A percentile compares a stretch with the other conserved stretches of the same genome.
phyloP scores from a whole-genome alignment of 2,113 vertebrate species.

The Thamnophis sirtalis region DNA sequence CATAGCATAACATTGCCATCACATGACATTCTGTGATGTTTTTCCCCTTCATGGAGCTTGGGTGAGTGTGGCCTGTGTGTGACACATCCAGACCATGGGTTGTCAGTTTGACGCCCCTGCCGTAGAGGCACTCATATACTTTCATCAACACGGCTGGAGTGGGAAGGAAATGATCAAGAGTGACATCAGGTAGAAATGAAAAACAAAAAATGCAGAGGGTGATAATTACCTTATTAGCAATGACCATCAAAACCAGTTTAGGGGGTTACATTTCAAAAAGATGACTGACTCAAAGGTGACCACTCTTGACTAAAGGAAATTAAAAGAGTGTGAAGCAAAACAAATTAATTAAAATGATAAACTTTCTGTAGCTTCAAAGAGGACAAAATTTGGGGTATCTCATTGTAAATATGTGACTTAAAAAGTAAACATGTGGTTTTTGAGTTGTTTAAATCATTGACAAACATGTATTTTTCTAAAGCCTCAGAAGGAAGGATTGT shows the following conservation, averaged over 20 bases:
- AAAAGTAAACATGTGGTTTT: background rate
- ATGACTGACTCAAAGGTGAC: background rate
- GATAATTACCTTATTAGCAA: background rate
- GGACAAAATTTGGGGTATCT: background rate
- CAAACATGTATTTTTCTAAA: background rate
- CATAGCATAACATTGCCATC: no score
- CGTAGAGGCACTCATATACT: background rate
- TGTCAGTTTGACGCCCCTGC: no score
- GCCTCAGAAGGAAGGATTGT: background rate
- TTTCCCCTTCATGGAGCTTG: no score
- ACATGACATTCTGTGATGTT: no score
- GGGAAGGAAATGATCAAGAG: background rate
- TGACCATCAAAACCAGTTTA: background rate
- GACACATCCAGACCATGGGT: fast-evolving
- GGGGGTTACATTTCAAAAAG: background rate
- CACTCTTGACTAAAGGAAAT: background rate
- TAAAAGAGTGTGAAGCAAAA: background rate
- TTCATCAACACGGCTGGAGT: background rate
- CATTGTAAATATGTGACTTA: background rate
- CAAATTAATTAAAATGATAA: background rate
- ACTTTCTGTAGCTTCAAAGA: background rate
- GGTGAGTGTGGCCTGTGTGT: no score
- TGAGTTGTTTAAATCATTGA: background rate
- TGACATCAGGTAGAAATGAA: background rate
- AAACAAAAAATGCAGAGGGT: background rate